A percentile compares a stretch with the other conserved stretches of the same genome.
These are phyloP conservation scores for Argyrosomus regius DNA, from an alignment of 2,797 vertebrate species.

Conservation along the genomic window DNA sequence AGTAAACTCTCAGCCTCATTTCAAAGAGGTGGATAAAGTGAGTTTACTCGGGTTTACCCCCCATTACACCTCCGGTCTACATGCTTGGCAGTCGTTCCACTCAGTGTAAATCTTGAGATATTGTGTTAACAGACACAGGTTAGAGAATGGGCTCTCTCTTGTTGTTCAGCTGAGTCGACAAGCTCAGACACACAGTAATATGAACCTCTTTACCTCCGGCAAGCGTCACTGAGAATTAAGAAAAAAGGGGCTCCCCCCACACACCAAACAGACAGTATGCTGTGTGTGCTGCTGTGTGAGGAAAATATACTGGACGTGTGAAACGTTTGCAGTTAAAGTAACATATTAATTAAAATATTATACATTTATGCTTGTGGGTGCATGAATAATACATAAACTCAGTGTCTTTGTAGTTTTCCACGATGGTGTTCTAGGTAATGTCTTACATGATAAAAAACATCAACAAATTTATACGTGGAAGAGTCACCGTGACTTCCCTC, in stretches of 20 bases:
- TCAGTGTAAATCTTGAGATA: neutral
- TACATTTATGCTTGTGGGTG: neutral
- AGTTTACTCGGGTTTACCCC: neutral
- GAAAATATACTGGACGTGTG: neutral
- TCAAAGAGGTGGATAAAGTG: neutral
- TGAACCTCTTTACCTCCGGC: constrained; percentile 13
- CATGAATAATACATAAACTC: neutral
- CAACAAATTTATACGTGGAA: too few species aligned
- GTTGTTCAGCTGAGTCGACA: constrained; percentile 1
- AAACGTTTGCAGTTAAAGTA: neutral
- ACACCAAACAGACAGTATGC: neutral
- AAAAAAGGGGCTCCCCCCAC: neutral
- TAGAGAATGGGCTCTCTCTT: constrained; percentile 2
- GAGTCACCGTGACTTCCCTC: too few species aligned
- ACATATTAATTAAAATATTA: neutral
- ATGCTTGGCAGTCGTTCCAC: neutral
- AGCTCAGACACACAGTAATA: constrained; percentile 25
- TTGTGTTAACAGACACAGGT: neutral
- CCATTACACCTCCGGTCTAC: too few species aligned
- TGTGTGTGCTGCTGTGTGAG: constrained; percentile 18
- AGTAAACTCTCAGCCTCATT: too few species aligned
- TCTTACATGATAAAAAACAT: too few species aligned
- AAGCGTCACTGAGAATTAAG: neutral
- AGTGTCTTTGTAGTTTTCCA: too few species aligned
- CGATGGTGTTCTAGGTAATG: too few species aligned